These are phyloP conservation scores for Archilochus colubris DNA, from an alignment of 2,113 vertebrate genomes.

Conservation along the genomic window DNA sequence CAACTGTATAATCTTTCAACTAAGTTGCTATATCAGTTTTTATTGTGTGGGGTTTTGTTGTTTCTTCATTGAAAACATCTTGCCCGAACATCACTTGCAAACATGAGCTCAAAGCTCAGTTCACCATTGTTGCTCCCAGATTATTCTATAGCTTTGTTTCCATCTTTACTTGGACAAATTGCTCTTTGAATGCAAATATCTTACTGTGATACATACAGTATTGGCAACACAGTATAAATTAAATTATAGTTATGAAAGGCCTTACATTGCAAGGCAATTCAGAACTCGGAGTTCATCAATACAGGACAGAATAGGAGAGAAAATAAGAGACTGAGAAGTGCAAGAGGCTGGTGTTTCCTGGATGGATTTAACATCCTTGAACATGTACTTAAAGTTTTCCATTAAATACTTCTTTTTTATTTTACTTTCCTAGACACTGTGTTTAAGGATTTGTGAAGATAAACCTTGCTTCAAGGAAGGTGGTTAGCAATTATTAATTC, in stretches of 20 bases:
- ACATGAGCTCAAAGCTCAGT: not conserved
- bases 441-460: not conserved
- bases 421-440: not conserved
- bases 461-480: not conserved
- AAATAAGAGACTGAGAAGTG: not conserved
- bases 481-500: not conserved
- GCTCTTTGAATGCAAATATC: not conserved
- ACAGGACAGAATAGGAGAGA: not conserved
- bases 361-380: not conserved
- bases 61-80: not conserved
- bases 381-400: not conserved
- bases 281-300: not conserved
- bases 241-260: not conserved
- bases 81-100: not conserved
- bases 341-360: not conserved
- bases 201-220: not conserved
- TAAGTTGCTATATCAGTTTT: not conserved
- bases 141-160: not conserved
- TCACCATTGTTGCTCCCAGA: not conserved
- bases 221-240: not conserved
- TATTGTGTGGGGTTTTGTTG: fast-evolving
- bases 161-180: not conserved
- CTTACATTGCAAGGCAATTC: not conserved
- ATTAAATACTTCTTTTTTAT: not conserved
- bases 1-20: too few species aligned